Percentiles rank a stretch among this genome's conserved stretches.
Conservation (phyloP, 2,797 vertebrate genomes). For the Acomys russatus region DNA sequence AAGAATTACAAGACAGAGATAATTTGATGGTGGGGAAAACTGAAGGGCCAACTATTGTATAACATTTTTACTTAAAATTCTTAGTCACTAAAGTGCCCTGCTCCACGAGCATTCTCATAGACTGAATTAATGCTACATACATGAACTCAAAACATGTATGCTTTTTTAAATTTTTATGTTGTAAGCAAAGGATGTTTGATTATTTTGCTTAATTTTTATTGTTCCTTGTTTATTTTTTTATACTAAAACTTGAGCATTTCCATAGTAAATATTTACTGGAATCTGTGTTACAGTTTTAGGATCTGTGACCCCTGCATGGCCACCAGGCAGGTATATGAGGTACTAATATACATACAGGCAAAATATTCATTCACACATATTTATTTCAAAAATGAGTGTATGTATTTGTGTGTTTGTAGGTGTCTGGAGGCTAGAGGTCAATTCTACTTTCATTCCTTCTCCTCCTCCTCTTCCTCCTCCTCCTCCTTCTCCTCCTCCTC, state of each 20-base stretch:
- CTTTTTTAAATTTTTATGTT: not conserved
- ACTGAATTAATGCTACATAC: not conserved
- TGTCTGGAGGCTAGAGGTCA: not conserved
- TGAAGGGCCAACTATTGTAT: not conserved
- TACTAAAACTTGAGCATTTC: not conserved
- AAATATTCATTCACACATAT: not conserved
- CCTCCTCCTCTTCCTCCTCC: no score
- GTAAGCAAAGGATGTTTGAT: not conserved
- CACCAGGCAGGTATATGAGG: not conserved
- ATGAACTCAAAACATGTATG: not conserved
- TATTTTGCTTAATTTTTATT: not conserved
- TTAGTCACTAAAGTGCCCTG: not conserved
- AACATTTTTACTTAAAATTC: slow-evolving; percentile 8
- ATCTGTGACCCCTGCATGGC: not conserved
- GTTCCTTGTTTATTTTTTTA: not conserved
- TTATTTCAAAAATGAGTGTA: not conserved
- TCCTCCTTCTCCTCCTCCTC: no score
- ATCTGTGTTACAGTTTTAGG: not conserved
- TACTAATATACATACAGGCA: not conserved
- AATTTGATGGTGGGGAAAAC: not conserved
- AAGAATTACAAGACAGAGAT: not conserved
- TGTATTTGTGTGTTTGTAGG: not conserved
- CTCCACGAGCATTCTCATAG: not conserved
- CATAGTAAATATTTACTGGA: not conserved
- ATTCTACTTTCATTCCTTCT: not conserved